A percentile compares a stretch with the other conserved stretches of the same genome.
Conservation (phyloP, 2,888 invertebrate genomes). For the Gymnoscelis rufifasciata region DNA sequence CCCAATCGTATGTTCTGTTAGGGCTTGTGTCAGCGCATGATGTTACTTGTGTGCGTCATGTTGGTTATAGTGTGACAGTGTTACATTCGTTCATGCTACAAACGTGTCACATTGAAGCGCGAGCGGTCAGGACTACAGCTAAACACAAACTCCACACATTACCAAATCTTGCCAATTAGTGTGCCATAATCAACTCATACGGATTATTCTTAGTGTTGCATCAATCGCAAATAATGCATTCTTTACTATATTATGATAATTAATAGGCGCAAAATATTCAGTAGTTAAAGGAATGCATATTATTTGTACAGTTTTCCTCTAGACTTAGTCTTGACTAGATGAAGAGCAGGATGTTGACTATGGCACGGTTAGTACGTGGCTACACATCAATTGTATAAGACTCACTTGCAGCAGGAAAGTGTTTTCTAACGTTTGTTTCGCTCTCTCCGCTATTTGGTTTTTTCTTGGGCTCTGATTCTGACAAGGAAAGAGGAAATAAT, state of each 20-base stretch:
- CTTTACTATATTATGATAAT: too few relatives aligned
- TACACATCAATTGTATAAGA: conserved; percentile 46
- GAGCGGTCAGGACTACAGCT: background rate
- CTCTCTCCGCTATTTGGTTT: conserved; percentile 76
- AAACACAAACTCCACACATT: conserved; percentile 1
- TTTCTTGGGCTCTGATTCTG: conserved; percentile 76
- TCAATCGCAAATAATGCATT: too few relatives aligned
- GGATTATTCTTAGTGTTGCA: too few relatives aligned
- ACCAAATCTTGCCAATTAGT: background rate
- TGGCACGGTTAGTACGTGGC: conserved; percentile 36
- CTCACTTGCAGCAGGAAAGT: conserved; percentile 77
- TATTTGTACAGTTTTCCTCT: too few relatives aligned
- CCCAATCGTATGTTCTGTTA: background rate
- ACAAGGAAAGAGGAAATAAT: conserved; percentile 65
- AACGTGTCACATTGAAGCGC: background rate
- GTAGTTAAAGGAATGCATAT: too few relatives aligned
- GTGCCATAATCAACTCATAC: conserved; percentile 1
- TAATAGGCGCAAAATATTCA: too few relatives aligned
- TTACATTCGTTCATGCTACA: too few relatives aligned
- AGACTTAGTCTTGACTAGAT: too few relatives aligned
- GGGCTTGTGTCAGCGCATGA: background rate
- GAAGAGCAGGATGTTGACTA: too few relatives aligned
- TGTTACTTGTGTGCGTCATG: too few relatives aligned
- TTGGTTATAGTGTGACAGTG: too few relatives aligned
- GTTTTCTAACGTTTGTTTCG: conserved; percentile 76